A percentile compares a stretch with the other conserved stretches of the same genome.
phyloP scores from a whole-genome alignment of 2,888 invertebrate genomes.

The Daptonema setosum region DNA sequence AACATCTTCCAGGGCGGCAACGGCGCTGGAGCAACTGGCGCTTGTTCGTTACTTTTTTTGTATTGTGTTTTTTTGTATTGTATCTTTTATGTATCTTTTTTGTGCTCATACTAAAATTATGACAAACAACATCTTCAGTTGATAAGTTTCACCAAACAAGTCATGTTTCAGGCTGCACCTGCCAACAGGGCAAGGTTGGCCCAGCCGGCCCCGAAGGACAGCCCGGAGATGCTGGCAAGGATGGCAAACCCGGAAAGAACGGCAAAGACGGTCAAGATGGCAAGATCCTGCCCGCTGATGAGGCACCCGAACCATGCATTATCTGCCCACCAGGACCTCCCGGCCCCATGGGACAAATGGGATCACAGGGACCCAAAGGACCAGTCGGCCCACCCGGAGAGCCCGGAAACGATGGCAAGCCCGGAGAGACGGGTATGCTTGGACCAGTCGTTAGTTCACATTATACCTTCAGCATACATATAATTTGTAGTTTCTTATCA shows the following conservation, averaged over 20 bases:
- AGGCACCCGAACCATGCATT: slow-evolving; percentile 11
- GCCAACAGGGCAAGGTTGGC: not conserved
- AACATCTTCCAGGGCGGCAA: not conserved
- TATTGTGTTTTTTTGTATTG: too few relatives aligned
- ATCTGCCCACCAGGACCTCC: slow-evolving; percentile 22
- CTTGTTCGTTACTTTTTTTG: too few relatives aligned
- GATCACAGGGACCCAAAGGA: slow-evolving; percentile 15
- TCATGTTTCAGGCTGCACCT: slow-evolving; percentile 10
- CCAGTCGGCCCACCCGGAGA: slow-evolving; percentile 22
- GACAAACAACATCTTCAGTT: too few relatives aligned
- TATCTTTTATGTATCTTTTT: too few relatives aligned
- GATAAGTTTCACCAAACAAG: too few relatives aligned
- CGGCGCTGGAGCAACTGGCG: not conserved
- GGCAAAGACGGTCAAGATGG: slow-evolving; percentile 12
- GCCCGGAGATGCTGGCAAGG: slow-evolving; percentile 11
- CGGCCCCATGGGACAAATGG: slow-evolving; percentile 13
- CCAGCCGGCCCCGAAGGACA: not conserved
- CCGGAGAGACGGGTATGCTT: slow-evolving; percentile 10
- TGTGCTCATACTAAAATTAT: too few relatives aligned
- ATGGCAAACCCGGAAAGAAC: slow-evolving; percentile 12
- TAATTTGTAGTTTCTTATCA: not conserved
- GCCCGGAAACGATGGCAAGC: slow-evolving; percentile 19
- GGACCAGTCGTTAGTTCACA: not conserved
- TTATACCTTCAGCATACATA: not conserved
- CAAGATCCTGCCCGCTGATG: not conserved